Evolutionary conservation across 2,888 invertebrate species (phyloP), one percentile per base, ranked within the genome.

Genomic region (Portevinia maculata): DNA sequence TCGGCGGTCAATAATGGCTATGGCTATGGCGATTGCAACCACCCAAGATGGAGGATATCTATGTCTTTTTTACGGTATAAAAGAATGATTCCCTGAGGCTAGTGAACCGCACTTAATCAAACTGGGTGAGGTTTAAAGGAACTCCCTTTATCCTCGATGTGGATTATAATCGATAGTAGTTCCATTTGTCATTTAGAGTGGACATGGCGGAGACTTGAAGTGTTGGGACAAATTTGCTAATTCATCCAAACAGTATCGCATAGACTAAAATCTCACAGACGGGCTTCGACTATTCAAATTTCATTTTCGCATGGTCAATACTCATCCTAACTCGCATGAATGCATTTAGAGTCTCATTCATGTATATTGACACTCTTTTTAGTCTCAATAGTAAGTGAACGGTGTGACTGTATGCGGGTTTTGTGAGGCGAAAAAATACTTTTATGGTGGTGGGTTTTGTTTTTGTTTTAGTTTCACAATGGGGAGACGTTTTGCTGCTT

Each of bases 161-260:
- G 48, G 13, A 24, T 48, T 53, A 53, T n/a, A n/a, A n/a, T 53
- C 52, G 52, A 53, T 53, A 11, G 32, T 11, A 8, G 3, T 32
- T 9, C n/a, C n/a, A 48, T 48, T 28, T 8, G 44, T 44, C 17
- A 19, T 3, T 6, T 6, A 48, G 13, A 13, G 50, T 50, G 30
- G 1, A 1, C 6, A 13, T 13, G 37, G 13, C 13, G 13, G 13
- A 13, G 13, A 37, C 13, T 15, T 7, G 24, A 24, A 24, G 24
- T 24, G 24, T 24, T 24, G 3, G 24, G 24, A 24, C 15, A 7
- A 15, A 39, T 39, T 13, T 15, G 39, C 13, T 7, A 7, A 39
- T 39, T 1, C 39, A 39, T 13, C 24, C 15, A 39, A 39, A 39
- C 3, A 15, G 15, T 15, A 13, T 15, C 32, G 32, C 32, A 32